A percentile compares a stretch with the other conserved stretches of the same genome.
Evolutionary conservation across 2,797 vertebrate species (phyloP).

Genomic region (Benthosema pterotum): DNA sequence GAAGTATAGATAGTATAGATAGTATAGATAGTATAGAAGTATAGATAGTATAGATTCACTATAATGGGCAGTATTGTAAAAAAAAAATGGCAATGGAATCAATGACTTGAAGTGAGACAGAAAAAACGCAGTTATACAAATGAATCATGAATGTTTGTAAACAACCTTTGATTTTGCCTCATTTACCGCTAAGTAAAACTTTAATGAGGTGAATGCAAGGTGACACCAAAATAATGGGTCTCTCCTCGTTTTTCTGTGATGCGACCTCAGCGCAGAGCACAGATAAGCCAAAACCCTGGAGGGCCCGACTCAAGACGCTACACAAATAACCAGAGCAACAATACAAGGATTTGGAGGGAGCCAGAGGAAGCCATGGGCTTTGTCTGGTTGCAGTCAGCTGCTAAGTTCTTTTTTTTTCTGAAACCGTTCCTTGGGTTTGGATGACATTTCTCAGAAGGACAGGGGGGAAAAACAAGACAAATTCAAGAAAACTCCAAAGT

Average conservation of each 20-base stretch:
- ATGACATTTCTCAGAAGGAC: constrained; percentile 76
- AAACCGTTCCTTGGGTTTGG: constrained; percentile 69
- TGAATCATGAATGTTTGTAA: constrained; percentile 19
- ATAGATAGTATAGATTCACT: too few relatives aligned
- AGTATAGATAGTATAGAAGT: too few relatives aligned
- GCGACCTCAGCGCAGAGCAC: constrained; percentile 59
- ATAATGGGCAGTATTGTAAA: too few relatives aligned
- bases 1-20: too few relatives aligned
- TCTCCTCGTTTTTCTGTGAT: constrained; percentile 65
- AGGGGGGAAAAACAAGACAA: constrained; percentile 23
- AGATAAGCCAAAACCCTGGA: constrained; percentile 71
- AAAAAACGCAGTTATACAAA: too few relatives aligned
- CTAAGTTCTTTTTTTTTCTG: constrained; percentile 65
- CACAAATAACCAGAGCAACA: constrained; percentile 72
- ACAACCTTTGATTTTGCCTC: constrained; percentile 30
- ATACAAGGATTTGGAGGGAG: constrained; percentile 72
- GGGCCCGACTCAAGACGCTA: constrained; percentile 60
- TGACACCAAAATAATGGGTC: constrained; percentile 66
- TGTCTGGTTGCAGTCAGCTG: constrained; percentile 70
- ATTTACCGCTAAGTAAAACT: constrained; percentile 41
- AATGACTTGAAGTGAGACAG: too few relatives aligned
- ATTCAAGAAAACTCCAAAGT: constrained; percentile 63
- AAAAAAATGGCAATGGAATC: too few relatives aligned
- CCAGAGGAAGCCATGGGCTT: constrained; percentile 64
- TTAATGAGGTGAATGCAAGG: constrained; percentile 25